These are phyloP conservation scores for Ernsta delagoae DNA, from an alignment of 2,888 invertebrate species.

Conservation along the genomic window DNA sequence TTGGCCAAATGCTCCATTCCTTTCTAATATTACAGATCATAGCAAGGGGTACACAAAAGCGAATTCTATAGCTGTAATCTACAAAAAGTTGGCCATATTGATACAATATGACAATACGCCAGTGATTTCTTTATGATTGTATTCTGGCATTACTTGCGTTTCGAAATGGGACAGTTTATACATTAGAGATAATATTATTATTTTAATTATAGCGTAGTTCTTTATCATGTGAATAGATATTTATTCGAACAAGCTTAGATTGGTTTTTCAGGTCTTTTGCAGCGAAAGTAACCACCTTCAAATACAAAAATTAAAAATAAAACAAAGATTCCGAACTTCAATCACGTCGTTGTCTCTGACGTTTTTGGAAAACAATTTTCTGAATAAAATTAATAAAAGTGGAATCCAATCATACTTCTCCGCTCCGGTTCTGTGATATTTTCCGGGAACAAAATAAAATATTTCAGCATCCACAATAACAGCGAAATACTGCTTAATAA, in stretches of 20 bases:
- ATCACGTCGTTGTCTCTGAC: not conserved
- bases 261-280: too few relatives aligned
- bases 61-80: constrained; percentile 48
- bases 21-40: constrained; percentile 49
- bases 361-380: constrained; percentile 3
- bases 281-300: not conserved
- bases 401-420: constrained; percentile 1
- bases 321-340: not conserved
- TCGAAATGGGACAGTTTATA: too few relatives aligned
- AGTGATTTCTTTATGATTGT: constrained; percentile 31
- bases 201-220: too few relatives aligned
- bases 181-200: too few relatives aligned
- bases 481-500: constrained; percentile 5
- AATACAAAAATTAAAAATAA: not conserved
- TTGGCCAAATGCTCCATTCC: constrained; percentile 34
- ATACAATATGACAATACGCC: constrained; percentile 39
- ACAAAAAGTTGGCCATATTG: constrained; percentile 48
- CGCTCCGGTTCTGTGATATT: constrained; percentile 9
- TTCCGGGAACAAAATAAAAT: constrained; percentile 22
- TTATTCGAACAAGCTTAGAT: too few relatives aligned
- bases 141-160: not conserved
- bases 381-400: not conserved
- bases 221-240: too few relatives aligned
- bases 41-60: constrained; percentile 45
- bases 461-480: constrained; percentile 24